Evolutionary conservation across 2,888 invertebrate species (phyloP).

Genomic region (Diabrotica balteata): DNA sequence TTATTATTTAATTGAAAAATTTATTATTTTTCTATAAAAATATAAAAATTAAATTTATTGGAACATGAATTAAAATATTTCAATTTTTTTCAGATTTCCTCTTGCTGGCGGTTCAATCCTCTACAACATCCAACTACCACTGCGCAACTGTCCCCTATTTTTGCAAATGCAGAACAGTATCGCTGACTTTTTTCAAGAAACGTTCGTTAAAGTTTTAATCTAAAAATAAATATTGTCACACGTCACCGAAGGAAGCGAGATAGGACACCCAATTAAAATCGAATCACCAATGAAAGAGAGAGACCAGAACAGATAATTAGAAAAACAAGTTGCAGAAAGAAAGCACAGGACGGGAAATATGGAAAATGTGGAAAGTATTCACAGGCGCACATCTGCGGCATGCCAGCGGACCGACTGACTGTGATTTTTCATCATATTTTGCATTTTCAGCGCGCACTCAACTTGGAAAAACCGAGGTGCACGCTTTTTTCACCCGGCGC

Average conservation of each 20-base stretch:
- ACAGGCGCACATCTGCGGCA: slow-evolving; percentile 55
- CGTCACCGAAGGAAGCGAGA: slow-evolving; percentile 33
- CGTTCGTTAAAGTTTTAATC: slow-evolving; percentile 33
- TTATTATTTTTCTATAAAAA: no score
- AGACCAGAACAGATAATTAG: slow-evolving; percentile 49
- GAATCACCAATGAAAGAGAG: slow-evolving; percentile 42
- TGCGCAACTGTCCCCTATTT: slow-evolving; percentile 10
- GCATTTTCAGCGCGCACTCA: slow-evolving; percentile 40
- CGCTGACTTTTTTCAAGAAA: slow-evolving; percentile 28
- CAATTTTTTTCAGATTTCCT: slow-evolving; percentile 1
- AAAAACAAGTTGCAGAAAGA: slow-evolving; percentile 52
- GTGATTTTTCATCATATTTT: slow-evolving; percentile 59
- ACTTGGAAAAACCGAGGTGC: slow-evolving; percentile 41
- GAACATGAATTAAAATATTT: background rate
- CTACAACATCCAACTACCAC: slow-evolving; percentile 4
- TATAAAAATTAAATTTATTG: no score
- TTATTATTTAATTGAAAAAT: no score
- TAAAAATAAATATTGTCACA: slow-evolving; percentile 35
- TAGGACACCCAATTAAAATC: slow-evolving; percentile 41
- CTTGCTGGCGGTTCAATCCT: background rate
- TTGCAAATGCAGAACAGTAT: slow-evolving; percentile 22
- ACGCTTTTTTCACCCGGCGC: slow-evolving; percentile 37
- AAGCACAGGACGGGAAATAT: slow-evolving; percentile 47
- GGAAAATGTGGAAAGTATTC: slow-evolving; percentile 17
- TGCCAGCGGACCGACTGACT: slow-evolving; percentile 53